Conservation (phyloP, 2,797 vertebrate genomes). For the Catamblyrhynchus diadema region DNA sequence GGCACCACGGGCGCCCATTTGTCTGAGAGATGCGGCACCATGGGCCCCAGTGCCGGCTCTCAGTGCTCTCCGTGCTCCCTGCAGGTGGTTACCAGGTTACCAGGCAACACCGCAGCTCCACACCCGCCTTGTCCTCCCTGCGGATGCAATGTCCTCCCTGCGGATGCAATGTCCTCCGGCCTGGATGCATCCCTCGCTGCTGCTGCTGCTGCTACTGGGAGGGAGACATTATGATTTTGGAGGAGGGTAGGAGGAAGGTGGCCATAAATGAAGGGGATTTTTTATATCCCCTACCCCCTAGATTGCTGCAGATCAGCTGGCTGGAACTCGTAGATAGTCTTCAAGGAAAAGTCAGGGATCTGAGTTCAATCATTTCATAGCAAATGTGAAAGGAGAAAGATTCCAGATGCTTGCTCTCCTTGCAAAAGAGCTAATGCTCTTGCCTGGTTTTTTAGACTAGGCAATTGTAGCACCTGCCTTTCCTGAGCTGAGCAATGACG, state of each 20-base stretch:
- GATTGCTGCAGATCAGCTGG: background rate
- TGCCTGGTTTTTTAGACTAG: background rate
- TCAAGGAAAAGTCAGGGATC: background rate
- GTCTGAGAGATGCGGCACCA: background rate
- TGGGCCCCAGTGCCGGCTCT: background rate
- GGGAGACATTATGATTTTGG: background rate
- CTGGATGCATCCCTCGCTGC: background rate
- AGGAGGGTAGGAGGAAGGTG: background rate
- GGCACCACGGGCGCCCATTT: background rate
- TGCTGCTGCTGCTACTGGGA: conserved; percentile 14
- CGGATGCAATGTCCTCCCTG: background rate
- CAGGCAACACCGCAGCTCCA: conserved; percentile 29
- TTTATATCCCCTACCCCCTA: background rate
- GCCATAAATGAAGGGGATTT: background rate
- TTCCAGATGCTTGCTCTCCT: conserved; percentile 4
- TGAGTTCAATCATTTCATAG: background rate
- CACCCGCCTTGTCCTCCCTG: background rate
- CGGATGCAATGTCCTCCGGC: no score
- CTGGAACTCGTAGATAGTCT: background rate
- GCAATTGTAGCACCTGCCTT: conserved; percentile 38
- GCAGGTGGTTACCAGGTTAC: conserved; percentile 55
- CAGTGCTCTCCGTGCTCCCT: background rate
- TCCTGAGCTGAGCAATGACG: background rate
- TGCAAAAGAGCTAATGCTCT: background rate
- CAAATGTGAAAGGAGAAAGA: background rate